These are phyloP conservation scores for Phalloptychus januarius DNA, from an alignment of 2,797 vertebrate species.

Conservation along the genomic window DNA sequence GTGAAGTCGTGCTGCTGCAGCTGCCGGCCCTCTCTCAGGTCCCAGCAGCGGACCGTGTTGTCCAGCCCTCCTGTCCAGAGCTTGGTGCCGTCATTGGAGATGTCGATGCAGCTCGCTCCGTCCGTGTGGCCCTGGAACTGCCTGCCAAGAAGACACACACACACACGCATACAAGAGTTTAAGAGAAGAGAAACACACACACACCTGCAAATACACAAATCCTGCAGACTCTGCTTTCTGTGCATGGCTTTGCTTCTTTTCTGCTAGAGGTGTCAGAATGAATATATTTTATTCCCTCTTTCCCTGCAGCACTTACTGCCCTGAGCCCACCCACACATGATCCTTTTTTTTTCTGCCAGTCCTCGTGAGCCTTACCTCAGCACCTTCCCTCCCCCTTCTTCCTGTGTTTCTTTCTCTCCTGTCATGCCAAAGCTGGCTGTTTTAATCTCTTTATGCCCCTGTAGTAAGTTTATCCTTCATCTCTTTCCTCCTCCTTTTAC, in stretches of 20 bases:
- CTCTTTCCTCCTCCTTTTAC: not conserved
- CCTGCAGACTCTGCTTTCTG: slow-evolving; percentile 12
- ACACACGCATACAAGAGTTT: not conserved
- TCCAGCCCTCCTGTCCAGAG: slow-evolving; percentile 90
- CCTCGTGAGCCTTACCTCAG: slow-evolving; percentile 2
- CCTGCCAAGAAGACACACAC: slow-evolving; percentile 41
- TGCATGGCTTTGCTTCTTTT: slow-evolving; percentile 22
- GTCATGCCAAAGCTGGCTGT: slow-evolving; percentile 37
- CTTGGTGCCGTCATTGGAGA: slow-evolving; percentile 86
- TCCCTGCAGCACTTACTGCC: slow-evolving; percentile 16
- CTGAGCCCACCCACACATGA: slow-evolving; percentile 24
- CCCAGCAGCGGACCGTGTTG: slow-evolving; percentile 91
- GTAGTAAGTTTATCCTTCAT: slow-evolving; percentile 32
- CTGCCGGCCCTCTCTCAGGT: slow-evolving; percentile 88
- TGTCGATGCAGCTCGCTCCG: slow-evolving; percentile 88
- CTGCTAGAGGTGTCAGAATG: slow-evolving; percentile 37
- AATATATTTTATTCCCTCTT: slow-evolving; percentile 34
- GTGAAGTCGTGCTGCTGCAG: slow-evolving; percentile 88
- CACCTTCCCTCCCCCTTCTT: not conserved
- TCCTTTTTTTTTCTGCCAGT: not conserved
- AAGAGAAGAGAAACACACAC: slow-evolving; percentile 1
- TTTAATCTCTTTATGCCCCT: slow-evolving; percentile 36
- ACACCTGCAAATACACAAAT: slow-evolving; percentile 8
- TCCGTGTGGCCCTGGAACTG: slow-evolving; percentile 80
- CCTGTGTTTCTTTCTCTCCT: not conserved